Base-by-base conservation (phyloP, 2,888 invertebrate species). In the Aquatica leii region DNA sequence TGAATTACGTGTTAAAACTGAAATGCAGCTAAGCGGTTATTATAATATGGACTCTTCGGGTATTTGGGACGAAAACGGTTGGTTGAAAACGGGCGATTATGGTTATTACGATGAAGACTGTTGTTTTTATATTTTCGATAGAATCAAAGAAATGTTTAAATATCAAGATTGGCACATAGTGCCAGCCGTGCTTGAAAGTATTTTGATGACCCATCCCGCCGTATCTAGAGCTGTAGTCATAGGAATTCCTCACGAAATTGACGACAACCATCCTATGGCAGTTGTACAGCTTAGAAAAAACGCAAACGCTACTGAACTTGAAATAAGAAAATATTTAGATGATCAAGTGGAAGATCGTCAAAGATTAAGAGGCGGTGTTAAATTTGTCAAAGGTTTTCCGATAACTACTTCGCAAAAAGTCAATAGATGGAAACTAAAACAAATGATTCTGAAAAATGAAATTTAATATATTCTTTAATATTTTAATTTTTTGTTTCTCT, bases 41-140 rank as follows among this genome's bases (percentile, higher is more conserved):
- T n/a, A n/a, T n/a, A n/a, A n/a, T n/a, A n/a, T n/a, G n/a, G n/a
- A n/a, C n/a, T n/a, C n/a, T n/a, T n/a, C n/a, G n/a, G n/a, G n/a
- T n/a, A n/a, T n/a, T n/a, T n/a, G n/a, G n/a, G 78, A 83, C 5
- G 74, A 77, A 20, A 82, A 81, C 15, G 79, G 83, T 1, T 86
- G 84, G 83, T 75, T 84, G 43, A 83, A 80, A 69, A 83, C 84
- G 1, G 86, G 86, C 0, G 86, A 86, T 63, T 75, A 85, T 35
- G 79, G 83, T 21, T 84, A 83, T 64, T 82, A 83, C 64, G 85
- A 86, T 63, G 80, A 82, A 14, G 76, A 82, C 11, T 78, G 77
- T 68, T 81, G 84, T 66, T 83, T 81, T 62, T 85, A 76, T 71
- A 81, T 82, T 40, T 79, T 84, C 0, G 86, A 85, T 35, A 78